Conservation (phyloP, 2,797 vertebrate species). For the Phoeniculus purpureus region DNA sequence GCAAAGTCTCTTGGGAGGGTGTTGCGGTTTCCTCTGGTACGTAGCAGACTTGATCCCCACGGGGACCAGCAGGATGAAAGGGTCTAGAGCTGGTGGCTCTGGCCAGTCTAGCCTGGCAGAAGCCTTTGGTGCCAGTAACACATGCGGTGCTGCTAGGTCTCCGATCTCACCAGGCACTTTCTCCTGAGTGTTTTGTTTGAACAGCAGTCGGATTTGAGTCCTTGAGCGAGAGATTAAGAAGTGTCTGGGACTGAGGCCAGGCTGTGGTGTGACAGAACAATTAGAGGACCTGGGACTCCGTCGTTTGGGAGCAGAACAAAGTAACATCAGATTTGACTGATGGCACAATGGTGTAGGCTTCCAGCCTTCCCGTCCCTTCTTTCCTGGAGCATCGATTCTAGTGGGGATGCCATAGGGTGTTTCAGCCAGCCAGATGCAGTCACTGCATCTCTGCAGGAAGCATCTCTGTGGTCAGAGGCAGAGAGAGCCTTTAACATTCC, state of each 20-base stretch:
- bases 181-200: not conserved
- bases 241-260: not conserved
- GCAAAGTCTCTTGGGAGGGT: rapidly evolving
- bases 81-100: not conserved
- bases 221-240: not conserved
- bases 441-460: rapidly evolving
- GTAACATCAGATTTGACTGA: not conserved
- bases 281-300: not conserved
- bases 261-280: not conserved
- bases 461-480: not conserved
- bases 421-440: not conserved
- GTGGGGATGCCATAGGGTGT: not conserved
- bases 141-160: not conserved
- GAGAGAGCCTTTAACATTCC: not conserved
- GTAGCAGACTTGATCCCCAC: not conserved
- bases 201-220: rapidly evolving
- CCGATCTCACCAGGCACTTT: rapidly evolving
- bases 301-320: not conserved
- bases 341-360: not conserved
- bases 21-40: not conserved
- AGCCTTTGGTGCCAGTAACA: not conserved
- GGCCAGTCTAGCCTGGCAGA: not conserved
- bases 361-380: not conserved
- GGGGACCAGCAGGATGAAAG: not conserved
- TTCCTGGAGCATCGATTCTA: not conserved